Conservation (phyloP, 2,797 vertebrate genomes). For the Eupleurogrammus muticus region DNA sequence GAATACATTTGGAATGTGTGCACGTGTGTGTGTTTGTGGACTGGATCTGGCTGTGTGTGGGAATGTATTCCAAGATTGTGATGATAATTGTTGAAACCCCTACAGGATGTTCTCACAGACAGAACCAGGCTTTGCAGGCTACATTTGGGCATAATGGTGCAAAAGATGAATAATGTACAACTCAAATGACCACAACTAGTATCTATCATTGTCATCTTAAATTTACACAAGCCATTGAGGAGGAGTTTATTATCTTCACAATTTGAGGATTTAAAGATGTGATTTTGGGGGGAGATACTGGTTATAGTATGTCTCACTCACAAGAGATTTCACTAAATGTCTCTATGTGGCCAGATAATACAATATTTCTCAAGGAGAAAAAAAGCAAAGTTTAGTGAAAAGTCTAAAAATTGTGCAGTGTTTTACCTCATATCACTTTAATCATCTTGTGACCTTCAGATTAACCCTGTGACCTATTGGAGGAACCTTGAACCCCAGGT, state of each 20-base stretch:
- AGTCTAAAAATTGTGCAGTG: not conserved
- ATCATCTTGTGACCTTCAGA: not conserved
- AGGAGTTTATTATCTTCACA: too few relatives aligned
- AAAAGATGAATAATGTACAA: not conserved
- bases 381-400: not conserved
- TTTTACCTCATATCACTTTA: too few relatives aligned
- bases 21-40: not conserved
- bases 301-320: too few relatives aligned
- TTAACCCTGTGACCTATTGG: not conserved
- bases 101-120: not conserved
- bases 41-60: constrained; percentile 25
- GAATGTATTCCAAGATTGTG: constrained; percentile 22
- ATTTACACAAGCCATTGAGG: not conserved
- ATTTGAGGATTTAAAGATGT: too few relatives aligned
- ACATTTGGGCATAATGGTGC: too few relatives aligned
- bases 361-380: not conserved
- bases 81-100: constrained; percentile 30
- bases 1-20: constrained; percentile 7
- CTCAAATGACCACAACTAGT: not conserved
- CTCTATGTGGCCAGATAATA: not conserved
- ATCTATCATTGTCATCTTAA: not conserved
- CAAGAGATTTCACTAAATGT: not conserved
- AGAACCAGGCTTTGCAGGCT: too few relatives aligned
- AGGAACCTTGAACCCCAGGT: too few relatives aligned
- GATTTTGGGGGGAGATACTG: too few relatives aligned